Base-by-base conservation (phyloP, 2,113 vertebrate species). In the Setophaga coronata region DNA sequence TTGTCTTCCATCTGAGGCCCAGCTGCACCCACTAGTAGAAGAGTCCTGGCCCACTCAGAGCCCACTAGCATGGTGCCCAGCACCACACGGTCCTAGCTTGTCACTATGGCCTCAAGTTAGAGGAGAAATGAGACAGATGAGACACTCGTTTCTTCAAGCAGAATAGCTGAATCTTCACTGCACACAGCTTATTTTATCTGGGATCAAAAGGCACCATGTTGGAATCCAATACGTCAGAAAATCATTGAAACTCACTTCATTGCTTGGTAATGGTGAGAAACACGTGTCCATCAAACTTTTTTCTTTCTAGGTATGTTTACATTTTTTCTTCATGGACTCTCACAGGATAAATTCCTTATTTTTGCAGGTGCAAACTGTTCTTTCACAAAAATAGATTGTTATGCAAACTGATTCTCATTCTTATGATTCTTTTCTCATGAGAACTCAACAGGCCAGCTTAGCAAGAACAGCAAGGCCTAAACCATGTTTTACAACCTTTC, bases 1-100 rank as follows among this genome's bases (percentile, higher is more conserved):
- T 19, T 60, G 12, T 26, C 53, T 34, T 40, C 18, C 34, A 33
- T 34, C 23, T 50, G 77, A 61, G 47, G 31, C 7, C 29, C 47
- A 78, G 53, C 14, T 66, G 20, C 24, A 56, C 19, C 20, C 34
- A 12, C 45, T 14, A 40, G 53, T 31, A 23, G 58, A 48, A 76
- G 4, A 21, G 23, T 60, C 40, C 28, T 38, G 51, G 34, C 31
- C 18, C 12, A 40, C 36, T 45, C 24, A 28, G 24, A 56, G 65
- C 9, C 33, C 34, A 24, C 7, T 66, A 31, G 18, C 4, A 3
- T 33, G 29, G 21, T 19, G 14, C 24, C 42, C 31, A 69, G 54
- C 4, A 1, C 9, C 43, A 70, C 34, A 8, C 0, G 0, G n/a
- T 42, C 50, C 29, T 61, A 80, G 11, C 45, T 28, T 28, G n/a